Evolutionary conservation across 2,888 invertebrate species (phyloP).

Genomic region (Drosophila borealis): DNA sequence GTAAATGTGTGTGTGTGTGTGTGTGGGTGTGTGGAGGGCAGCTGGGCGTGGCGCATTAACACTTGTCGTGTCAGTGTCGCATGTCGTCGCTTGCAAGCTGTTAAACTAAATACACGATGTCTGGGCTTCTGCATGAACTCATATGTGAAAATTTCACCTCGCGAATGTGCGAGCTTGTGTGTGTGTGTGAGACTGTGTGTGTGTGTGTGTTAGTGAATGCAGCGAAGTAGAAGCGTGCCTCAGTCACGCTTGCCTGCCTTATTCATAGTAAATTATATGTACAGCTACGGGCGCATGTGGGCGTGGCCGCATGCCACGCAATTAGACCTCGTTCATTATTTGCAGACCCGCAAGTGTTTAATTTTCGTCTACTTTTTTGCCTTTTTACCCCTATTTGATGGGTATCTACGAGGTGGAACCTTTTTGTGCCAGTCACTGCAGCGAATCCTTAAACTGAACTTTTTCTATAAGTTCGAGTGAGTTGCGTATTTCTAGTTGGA

Average conservation of each 20-base stretch:
- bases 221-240: conserved; percentile 48
- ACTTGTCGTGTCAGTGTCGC: conserved; percentile 80
- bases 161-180: conserved; percentile 2
- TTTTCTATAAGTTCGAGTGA: background rate
- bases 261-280: conserved; percentile 41
- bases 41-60: conserved; percentile 71
- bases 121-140: conserved; percentile 71
- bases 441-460: background rate
- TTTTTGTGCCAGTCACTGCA: conserved; percentile 1
- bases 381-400: background rate
- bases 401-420: conserved; percentile 6
- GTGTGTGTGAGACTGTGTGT: background rate
- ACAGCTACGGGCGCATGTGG: conserved; percentile 17
- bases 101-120: conserved; percentile 78
- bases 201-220: conserved; percentile 36
- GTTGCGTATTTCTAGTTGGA: conserved; percentile 1
- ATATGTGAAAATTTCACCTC: conserved; percentile 55
- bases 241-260: conserved; percentile 55
- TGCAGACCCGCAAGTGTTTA: conserved; percentile 14
- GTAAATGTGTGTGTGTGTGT: conserved; percentile 18
- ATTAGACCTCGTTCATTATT: conserved; percentile 62
- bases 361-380: conserved; percentile 8
- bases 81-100: conserved; percentile 73
- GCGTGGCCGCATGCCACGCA: conserved; percentile 38
- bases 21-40: conserved; percentile 9